Evolutionary conservation across 1,140 invertebrate genomes (phyloP).

Genomic region (Drosophila ficusphila): DNA sequence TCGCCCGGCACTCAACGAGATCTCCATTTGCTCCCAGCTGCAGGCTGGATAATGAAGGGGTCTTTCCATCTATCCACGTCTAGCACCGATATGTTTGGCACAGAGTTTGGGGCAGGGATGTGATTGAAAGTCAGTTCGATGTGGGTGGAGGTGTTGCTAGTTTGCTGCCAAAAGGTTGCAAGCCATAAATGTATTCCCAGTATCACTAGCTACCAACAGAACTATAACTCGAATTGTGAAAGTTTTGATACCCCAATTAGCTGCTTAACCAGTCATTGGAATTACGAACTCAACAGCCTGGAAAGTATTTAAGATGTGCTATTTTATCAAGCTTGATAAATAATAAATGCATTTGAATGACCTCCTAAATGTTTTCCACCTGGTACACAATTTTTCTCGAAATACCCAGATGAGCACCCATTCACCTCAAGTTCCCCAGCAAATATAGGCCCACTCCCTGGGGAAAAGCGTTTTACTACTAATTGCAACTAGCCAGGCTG

Average conservation of each 20-base stretch:
- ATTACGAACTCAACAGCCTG: too few species aligned
- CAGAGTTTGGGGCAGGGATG: conserved; percentile 40
- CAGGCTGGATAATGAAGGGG: conserved; percentile 34
- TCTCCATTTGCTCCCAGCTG: conserved; percentile 42
- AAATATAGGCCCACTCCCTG: conserved; percentile 2
- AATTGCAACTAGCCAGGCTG: conserved; percentile 36
- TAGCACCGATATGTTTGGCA: conserved; percentile 24
- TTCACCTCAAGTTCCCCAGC: neutral
- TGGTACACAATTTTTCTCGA: too few species aligned
- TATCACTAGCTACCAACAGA: neutral
- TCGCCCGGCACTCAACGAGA: conserved; percentile 41
- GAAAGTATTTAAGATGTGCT: too few species aligned
- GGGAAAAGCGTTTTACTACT: conserved; percentile 33
- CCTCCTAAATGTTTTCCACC: too few species aligned
- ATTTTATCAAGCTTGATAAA: too few species aligned
- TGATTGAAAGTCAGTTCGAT: conserved; percentile 29
- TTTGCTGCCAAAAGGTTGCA: neutral
- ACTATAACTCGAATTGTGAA: neutral
- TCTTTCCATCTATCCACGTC: neutral
- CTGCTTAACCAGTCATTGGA: too few species aligned
- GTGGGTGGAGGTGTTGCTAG: conserved; percentile 18
- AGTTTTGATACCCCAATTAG: too few species aligned
- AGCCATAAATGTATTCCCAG: neutral
- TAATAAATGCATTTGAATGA: too few species aligned
- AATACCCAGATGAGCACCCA: too few species aligned